These are phyloP conservation scores for Agelaius tricolor DNA, from an alignment of 2,113 vertebrate genomes.

Conservation along the genomic window DNA sequence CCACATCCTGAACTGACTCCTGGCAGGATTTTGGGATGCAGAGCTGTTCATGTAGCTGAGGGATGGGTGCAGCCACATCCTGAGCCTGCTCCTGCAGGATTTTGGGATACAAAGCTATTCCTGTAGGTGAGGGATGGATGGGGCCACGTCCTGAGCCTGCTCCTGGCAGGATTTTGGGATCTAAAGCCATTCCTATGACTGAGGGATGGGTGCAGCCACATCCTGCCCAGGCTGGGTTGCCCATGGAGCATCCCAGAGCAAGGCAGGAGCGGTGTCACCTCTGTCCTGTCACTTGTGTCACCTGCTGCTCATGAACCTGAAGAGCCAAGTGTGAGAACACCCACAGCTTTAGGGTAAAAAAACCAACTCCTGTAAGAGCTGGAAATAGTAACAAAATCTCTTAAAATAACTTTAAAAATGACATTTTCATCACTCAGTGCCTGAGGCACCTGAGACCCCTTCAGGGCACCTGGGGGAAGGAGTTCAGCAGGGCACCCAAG, in stretches of 20 bases:
- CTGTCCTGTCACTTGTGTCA: neutral
- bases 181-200: too few species aligned
- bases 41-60: too few species aligned
- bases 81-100: too few species aligned
- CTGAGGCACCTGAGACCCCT: too few species aligned
- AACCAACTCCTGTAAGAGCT: neutral
- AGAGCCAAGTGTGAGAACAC: neutral
- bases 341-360: neutral
- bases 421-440: neutral
- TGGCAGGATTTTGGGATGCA: too few species aligned
- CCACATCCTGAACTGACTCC: too few species aligned
- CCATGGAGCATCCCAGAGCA: rapidly evolving
- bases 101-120: too few species aligned
- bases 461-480: neutral
- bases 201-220: too few species aligned
- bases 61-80: too few species aligned
- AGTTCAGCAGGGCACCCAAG: neutral
- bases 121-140: too few species aligned
- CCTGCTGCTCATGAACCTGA: neutral
- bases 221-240: neutral
- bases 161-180: neutral
- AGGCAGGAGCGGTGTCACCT: neutral
- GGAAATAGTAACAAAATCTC: neutral
- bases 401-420: neutral
- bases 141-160: rapidly evolving